Percentiles rank a stretch among this genome's conserved stretches.
Evolutionary conservation across 2,797 vertebrate genomes (phyloP).

Genomic region (Huso huso): DNA sequence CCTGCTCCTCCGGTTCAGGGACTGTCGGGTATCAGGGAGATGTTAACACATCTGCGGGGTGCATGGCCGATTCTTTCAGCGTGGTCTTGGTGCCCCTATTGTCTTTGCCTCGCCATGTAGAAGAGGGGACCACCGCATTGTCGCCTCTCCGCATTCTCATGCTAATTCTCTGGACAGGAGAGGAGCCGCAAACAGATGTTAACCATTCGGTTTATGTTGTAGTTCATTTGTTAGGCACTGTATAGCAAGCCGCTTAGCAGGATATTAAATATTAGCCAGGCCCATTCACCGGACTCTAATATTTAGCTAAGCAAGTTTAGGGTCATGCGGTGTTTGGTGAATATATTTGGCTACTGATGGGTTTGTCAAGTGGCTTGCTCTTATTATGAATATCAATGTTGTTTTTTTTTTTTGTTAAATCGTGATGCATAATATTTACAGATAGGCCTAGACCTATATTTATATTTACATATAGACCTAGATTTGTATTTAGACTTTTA

Average conservation of each 20-base stretch:
- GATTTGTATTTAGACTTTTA: too few relatives aligned
- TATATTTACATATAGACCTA: too few relatives aligned
- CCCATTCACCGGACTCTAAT: not conserved
- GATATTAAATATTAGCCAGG: constrained; percentile 10
- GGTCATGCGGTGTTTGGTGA: not conserved
- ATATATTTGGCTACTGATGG: too few relatives aligned
- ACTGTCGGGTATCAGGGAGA: constrained; percentile 7
- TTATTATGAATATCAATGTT: too few relatives aligned
- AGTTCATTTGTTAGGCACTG: constrained; percentile 3
- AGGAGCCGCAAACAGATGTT: constrained; percentile 14
- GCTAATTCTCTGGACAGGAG: constrained; percentile 10
- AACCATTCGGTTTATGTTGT: constrained; percentile 14
- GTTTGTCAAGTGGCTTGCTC: too few relatives aligned
- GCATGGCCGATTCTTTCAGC: constrained; percentile 14
- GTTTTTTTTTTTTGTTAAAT: too few relatives aligned
- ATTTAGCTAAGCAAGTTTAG: too few relatives aligned
- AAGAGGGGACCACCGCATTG: constrained; percentile 13
- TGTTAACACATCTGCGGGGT: constrained; percentile 33
- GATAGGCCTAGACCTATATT: too few relatives aligned
- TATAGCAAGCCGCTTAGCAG: not conserved
- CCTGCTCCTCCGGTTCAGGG: too few relatives aligned
- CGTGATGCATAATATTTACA: too few relatives aligned
- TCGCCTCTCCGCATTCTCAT: constrained; percentile 11
- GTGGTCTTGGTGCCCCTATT: constrained; percentile 15
- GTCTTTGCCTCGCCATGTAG: constrained; percentile 5